Evolutionary conservation across 2,113 vertebrate genomes (phyloP).

Genomic region (Propithecus coquereli): DNA sequence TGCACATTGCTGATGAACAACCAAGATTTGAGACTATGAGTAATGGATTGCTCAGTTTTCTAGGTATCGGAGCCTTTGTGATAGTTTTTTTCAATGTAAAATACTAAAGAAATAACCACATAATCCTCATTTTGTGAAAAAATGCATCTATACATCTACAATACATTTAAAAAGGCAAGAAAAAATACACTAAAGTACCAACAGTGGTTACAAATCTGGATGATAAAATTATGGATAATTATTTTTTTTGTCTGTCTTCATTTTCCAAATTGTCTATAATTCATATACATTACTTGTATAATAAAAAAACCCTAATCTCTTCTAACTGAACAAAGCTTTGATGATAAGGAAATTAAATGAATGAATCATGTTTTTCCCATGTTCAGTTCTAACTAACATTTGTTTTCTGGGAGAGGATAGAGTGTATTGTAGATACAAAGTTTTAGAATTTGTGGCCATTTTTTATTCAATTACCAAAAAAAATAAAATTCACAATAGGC

Average conservation of each 20-base stretch:
- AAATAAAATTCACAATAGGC: background rate
- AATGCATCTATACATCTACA: background rate
- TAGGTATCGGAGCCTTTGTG: background rate
- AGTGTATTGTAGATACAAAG: background rate
- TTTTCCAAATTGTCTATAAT: background rate
- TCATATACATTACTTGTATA: background rate
- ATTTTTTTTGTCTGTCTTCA: background rate
- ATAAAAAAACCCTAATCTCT: background rate
- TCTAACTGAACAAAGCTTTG: background rate
- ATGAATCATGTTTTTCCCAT: background rate
- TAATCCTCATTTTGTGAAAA: background rate
- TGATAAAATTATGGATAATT: background rate
- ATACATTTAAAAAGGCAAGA: background rate
- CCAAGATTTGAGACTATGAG: background rate
- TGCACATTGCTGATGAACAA: background rate
- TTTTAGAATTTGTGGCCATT: background rate
- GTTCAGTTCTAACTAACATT: background rate
- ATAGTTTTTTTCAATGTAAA: background rate
- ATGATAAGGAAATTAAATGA: background rate
- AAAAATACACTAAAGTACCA: background rate
- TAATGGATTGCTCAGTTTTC: conserved; percentile 2
- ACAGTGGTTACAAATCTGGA: background rate
- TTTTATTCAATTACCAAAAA: background rate
- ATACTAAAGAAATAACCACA: background rate
- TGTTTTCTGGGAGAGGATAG: background rate